phyloP scores from a whole-genome alignment of 2,113 vertebrate species.

The Aplodontia rufa region DNA sequence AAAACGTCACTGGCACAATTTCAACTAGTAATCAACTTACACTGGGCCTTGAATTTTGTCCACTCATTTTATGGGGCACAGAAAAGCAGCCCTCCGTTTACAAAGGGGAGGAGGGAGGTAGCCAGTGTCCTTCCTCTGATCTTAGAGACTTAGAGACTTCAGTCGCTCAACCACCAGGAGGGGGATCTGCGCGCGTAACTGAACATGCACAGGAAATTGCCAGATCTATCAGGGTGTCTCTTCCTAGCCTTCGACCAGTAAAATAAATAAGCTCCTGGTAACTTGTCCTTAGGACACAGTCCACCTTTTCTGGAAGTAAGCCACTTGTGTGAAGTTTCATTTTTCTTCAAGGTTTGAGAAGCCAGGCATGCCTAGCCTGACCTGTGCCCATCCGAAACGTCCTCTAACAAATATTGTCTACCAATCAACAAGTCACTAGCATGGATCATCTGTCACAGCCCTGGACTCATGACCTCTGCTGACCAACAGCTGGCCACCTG shows the following conservation, averaged over 20 bases:
- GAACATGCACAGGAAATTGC: conserved; percentile 46
- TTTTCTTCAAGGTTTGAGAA: conserved; percentile 33
- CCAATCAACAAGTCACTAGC: neutral
- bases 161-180: conserved; percentile 26
- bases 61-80: conserved; percentile 75
- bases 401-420: conserved; percentile 11
- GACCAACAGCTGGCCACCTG: conserved; percentile 87
- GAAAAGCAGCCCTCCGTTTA: conserved; percentile 62
- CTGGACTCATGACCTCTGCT: fast-evolving
- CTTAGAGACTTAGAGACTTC: conserved; percentile 39
- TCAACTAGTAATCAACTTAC: conserved; percentile 67
- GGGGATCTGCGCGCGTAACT: conserved; percentile 38
- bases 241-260: conserved; percentile 30
- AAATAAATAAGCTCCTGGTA: conserved; percentile 52
- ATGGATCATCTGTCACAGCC: neutral
- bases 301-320: conserved; percentile 30
- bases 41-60: conserved; percentile 49
- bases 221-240: neutral
- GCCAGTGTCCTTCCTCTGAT: neutral
- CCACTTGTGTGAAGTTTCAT: neutral
- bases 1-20: conserved; percentile 62
- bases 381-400: neutral
- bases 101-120: conserved; percentile 7
- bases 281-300: neutral
- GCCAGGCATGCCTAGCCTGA: neutral